Evolutionary conservation across 92 coral and sea anemone species (phyloP).

Genomic region (Parazoanthus swiftii): DNA sequence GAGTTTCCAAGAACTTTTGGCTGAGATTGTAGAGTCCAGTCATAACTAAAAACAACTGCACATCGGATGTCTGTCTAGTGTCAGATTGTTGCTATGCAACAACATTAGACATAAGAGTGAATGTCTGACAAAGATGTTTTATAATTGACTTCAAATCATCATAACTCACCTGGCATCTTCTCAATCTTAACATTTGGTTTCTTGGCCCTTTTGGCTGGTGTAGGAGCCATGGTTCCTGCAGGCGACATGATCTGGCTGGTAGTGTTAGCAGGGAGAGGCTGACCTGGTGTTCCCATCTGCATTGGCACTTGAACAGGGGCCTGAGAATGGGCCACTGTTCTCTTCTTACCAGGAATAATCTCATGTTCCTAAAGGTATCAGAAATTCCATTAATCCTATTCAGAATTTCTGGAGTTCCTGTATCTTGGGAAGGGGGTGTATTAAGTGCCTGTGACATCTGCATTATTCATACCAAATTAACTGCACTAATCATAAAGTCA

Average conservation of each 20-base stretch:
- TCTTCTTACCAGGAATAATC: slow-evolving; percentile 38
- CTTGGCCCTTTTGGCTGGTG: slow-evolving; percentile 84
- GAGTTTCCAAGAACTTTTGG: no score
- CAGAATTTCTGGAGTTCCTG: no score
- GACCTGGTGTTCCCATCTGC: slow-evolving; percentile 3
- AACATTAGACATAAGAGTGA: neutral
- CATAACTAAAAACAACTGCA: no score
- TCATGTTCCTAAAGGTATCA: slow-evolving; percentile 13
- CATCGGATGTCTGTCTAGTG: neutral
- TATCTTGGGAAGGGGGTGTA: neutral
- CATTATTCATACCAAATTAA: no score
- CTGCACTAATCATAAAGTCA: no score
- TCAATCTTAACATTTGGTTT: slow-evolving; percentile 53
- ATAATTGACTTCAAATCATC: no score
- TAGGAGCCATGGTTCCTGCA: slow-evolving; percentile 19
- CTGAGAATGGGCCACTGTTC: slow-evolving; percentile 16
- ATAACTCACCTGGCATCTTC: slow-evolving; percentile 48
- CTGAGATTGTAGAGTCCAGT: no score
- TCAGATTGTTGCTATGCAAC: neutral
- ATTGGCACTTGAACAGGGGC: neutral
- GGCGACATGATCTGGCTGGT: slow-evolving; percentile 20
- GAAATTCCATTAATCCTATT: neutral
- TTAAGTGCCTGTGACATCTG: neutral
- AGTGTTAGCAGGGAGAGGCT: slow-evolving; percentile 14
- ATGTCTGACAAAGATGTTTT: no score